These are phyloP conservation scores for Drosophila tristis DNA, from an alignment of 1,140 invertebrate genomes.

Conservation along the genomic window DNA sequence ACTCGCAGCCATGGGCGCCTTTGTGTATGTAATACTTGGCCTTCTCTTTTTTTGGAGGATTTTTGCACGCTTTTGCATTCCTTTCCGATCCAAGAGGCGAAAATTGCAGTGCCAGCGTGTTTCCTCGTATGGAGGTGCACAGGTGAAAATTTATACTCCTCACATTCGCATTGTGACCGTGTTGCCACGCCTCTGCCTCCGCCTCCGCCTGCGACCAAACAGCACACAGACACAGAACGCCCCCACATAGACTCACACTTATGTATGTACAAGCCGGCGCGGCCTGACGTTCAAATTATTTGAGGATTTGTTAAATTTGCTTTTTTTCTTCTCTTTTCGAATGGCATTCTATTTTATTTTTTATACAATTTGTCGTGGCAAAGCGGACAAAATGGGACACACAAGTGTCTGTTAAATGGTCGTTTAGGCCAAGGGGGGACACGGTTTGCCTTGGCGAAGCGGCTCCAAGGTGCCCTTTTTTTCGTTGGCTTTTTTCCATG, in stretches of 20 bases:
- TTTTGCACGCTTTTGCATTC: constrained; percentile 77
- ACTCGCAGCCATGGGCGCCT: constrained; percentile 12
- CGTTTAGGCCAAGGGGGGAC: constrained; percentile 45
- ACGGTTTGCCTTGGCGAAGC: constrained; percentile 3
- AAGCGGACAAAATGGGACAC: constrained; percentile 44
- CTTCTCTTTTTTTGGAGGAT: constrained; percentile 16
- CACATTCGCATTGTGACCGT: constrained; percentile 24
- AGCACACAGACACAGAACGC: not conserved
- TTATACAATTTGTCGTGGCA: constrained; percentile 65
- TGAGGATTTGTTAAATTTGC: constrained; percentile 76
- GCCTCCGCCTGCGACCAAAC: constrained; percentile 34
- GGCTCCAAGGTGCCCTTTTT: constrained; percentile 35
- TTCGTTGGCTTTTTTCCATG: constrained; percentile 14
- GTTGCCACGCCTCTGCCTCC: constrained; percentile 43
- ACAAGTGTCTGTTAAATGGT: constrained; percentile 62
- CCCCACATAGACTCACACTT: not conserved
- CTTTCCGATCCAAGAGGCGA: constrained; percentile 42
- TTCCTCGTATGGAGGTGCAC: constrained; percentile 46
- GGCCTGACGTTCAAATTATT: constrained; percentile 72
- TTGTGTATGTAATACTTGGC: constrained; percentile 44
- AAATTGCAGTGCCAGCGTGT: constrained; percentile 75
- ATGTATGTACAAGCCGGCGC: constrained; percentile 1
- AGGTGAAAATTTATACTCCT: constrained; percentile 67
- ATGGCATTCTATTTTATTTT: constrained; percentile 42
- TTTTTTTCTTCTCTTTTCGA: constrained; percentile 40